Evolutionary conservation across 2,113 vertebrate genomes (phyloP).

Genomic region (Larimichthys crocea): DNA sequence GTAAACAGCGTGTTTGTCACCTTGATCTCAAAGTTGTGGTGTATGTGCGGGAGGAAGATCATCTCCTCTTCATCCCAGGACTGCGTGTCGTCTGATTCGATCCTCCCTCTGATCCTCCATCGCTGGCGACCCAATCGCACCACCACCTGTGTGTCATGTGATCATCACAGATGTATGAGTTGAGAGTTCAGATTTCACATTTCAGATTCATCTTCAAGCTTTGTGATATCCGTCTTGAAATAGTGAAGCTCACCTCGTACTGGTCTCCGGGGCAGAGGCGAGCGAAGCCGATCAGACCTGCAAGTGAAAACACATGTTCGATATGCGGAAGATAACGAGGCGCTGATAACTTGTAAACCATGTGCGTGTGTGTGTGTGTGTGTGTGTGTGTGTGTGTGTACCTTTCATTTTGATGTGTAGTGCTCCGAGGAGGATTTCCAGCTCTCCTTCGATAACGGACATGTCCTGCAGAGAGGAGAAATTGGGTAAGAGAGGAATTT

Average conservation of each 20-base stretch:
- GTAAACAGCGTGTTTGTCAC: slow-evolving; percentile 69
- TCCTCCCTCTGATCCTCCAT: slow-evolving; percentile 93
- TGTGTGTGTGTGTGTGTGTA: slow-evolving; percentile 59
- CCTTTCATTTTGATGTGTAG: slow-evolving; percentile 98
- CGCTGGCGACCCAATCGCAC: slow-evolving; percentile 91
- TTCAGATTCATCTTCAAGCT: background rate
- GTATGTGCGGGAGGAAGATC: slow-evolving; percentile 91
- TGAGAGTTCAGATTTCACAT: background rate
- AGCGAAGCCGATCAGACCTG: slow-evolving; percentile 96
- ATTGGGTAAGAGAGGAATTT: background rate
- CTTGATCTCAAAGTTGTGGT: slow-evolving; percentile 96
- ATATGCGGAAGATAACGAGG: background rate
- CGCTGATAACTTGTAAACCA: slow-evolving; percentile 13
- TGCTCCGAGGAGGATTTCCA: slow-evolving; percentile 94
- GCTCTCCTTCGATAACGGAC: slow-evolving; percentile 91
- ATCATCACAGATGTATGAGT: background rate
- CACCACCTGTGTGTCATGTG: slow-evolving; percentile 84
- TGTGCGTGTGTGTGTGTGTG: background rate
- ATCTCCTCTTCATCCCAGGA: slow-evolving; percentile 94
- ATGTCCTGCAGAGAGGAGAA: slow-evolving; percentile 88
- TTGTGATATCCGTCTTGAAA: background rate
- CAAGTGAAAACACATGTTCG: slow-evolving; percentile 63
- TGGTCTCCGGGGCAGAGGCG: slow-evolving; percentile 97
- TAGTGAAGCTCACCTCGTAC: slow-evolving; percentile 88
- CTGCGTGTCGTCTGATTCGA: slow-evolving; percentile 92